Percentiles rank a stretch among this genome's conserved stretches.
phyloP scores from a whole-genome alignment of 2,113 vertebrate genomes.

The Phoenicopterus ruber region DNA sequence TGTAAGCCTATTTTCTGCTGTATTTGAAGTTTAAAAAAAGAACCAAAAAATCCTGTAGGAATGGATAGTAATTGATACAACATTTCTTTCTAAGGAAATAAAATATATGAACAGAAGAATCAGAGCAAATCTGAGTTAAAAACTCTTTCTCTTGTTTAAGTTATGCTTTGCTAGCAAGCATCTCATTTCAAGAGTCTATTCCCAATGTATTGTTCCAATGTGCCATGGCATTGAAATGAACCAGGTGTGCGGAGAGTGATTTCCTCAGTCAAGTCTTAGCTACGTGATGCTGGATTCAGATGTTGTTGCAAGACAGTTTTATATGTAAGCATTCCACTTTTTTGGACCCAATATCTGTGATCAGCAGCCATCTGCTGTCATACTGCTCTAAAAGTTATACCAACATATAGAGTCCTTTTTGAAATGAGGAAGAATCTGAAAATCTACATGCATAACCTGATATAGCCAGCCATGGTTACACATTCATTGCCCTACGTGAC shows the following conservation, averaged over 20 bases:
- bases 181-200: not conserved
- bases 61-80: not conserved
- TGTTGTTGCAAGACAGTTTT: not conserved
- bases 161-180: not conserved
- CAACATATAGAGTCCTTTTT: not conserved
- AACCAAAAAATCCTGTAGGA: not conserved
- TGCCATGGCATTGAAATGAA: not conserved
- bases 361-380: not conserved
- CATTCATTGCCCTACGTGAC: not conserved
- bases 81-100: not conserved
- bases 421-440: not conserved
- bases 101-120: not conserved
- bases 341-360: not conserved
- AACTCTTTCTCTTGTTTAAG: not conserved
- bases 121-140: not conserved
- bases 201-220: not conserved
- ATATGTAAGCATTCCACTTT: not conserved
- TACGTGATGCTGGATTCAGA: not conserved
- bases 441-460: not conserved
- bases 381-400: not conserved
- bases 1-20: not conserved
- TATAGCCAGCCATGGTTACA: not conserved
- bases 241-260: accelerated
- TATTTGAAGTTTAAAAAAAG: not conserved
- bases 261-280: not conserved